phyloP scores from a whole-genome alignment of 2,113 vertebrate species.

The Fulica atra region DNA sequence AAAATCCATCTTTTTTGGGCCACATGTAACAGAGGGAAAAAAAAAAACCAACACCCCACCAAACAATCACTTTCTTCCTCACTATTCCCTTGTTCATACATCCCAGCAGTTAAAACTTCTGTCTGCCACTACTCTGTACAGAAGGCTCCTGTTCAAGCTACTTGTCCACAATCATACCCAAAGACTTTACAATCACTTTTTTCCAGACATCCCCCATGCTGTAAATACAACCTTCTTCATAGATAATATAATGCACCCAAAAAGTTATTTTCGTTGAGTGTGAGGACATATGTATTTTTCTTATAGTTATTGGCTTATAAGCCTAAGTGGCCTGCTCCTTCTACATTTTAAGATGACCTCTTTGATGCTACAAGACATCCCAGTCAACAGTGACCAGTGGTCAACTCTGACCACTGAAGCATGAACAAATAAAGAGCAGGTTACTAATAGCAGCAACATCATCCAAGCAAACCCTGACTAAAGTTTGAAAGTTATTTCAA shows the following conservation, averaged over 20 bases:
- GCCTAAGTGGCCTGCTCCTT: neutral
- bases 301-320: neutral
- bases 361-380: neutral
- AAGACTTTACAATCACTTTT: neutral
- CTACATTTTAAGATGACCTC: neutral
- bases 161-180: neutral
- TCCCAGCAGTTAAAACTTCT: neutral
- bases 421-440: neutral
- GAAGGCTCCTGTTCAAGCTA: neutral
- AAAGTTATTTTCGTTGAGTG: neutral
- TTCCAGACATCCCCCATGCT: neutral
- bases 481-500: neutral
- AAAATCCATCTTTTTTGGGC: neutral
- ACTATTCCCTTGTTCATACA: neutral
- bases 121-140: neutral
- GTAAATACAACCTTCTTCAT: neutral
- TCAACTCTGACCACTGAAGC: neutral
- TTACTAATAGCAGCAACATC: neutral
- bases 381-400: neutral
- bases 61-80: neutral
- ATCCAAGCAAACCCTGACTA: neutral
- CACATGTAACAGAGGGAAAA: neutral
- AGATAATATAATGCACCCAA: neutral
- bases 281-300: neutral
- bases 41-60: neutral